Evolutionary conservation across 2,888 invertebrate species (phyloP), one percentile per base, ranked within the genome.

Genomic region (Rhogogaster chlorosoma): DNA sequence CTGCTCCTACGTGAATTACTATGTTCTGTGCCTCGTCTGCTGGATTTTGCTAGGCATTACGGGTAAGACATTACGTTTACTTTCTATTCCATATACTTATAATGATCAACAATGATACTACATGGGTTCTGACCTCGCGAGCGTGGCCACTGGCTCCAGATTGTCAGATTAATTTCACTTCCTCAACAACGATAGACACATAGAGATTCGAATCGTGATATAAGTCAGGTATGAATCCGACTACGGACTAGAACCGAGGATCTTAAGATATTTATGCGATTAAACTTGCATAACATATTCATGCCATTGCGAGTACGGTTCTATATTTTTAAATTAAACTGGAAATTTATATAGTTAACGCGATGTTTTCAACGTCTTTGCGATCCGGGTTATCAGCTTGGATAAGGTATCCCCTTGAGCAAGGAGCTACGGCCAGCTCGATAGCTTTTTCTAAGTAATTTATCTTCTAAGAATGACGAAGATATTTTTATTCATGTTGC

Each of bases 1-100:
- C 89, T 90, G 92, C 91, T 92, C 92, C 88, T 93, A 92, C 91
- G 91, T 93, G 88, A 92, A 93, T 90, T 93, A 93, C 89, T 93
- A 93, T 91, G 91, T 93, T 89, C 92, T 93, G 89, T 93, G 93
- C 91, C 92, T 93, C 91, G 92, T 93, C 88, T 93, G 92, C 90
- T 93, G 93, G 93, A 90, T 93, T 86, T 91, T 93, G 84, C 90
- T 93, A 86, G 93, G 93, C 88, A 92, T 93, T 89, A 93, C 92
- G 89, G 93, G 93, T 93, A 92, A 93, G 93, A 88, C n/a, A 61
- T 38, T 22, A 78, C 12, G 6, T 36, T n/a, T 32, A 7, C 12
- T 49, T 42, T 36, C 2, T 9, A 49, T 7, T 9, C 6, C n/a
- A 36, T 45, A 18, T 3, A 3, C 77, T 1, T 49, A 5, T 29